Conservation (phyloP, 2,888 invertebrate species). For the Disparrhopalites patrizii region DNA sequence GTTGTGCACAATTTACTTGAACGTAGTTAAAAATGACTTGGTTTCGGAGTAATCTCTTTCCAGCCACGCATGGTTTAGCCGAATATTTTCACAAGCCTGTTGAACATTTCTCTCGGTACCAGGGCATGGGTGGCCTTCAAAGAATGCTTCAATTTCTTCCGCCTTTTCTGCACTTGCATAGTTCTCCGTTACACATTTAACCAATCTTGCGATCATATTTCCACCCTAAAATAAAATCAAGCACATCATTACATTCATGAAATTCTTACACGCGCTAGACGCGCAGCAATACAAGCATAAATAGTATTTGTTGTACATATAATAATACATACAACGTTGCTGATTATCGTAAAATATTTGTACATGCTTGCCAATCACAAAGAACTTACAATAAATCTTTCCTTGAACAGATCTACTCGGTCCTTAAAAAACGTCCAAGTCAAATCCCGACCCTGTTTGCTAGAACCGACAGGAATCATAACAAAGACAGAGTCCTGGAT, state of each 20-base stretch:
- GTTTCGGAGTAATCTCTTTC: conserved; percentile 49
- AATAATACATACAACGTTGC: too few relatives aligned
- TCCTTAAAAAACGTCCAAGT: conserved; percentile 88
- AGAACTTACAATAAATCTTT: conserved; percentile 68
- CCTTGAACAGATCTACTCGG: conserved; percentile 69
- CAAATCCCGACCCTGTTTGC: conserved; percentile 73
- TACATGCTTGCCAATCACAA: too few relatives aligned
- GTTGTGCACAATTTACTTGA: too few relatives aligned
- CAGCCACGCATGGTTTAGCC: conserved; percentile 54
- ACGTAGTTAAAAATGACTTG: not conserved
- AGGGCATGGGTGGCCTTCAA: conserved; percentile 52
- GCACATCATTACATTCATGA: too few relatives aligned
- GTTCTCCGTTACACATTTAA: conserved; percentile 53
- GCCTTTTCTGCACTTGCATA: conserved; percentile 54
- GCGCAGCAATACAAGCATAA: too few relatives aligned
- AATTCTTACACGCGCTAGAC: too few relatives aligned
- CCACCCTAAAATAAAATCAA: conserved; percentile 8
- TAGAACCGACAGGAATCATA: conserved; percentile 78
- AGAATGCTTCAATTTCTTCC: conserved; percentile 53
- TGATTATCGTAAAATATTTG: too few relatives aligned
- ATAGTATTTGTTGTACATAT: too few relatives aligned
- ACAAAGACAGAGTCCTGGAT: conserved; percentile 87
- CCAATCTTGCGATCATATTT: conserved; percentile 44
- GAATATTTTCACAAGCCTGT: conserved; percentile 55
- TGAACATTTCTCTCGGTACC: conserved; percentile 54